Percentiles rank a stretch among this genome's conserved stretches.
These are phyloP conservation scores for Drosophila biarmipes DNA, from an alignment of 1,140 invertebrate species.

Conservation along the genomic window DNA sequence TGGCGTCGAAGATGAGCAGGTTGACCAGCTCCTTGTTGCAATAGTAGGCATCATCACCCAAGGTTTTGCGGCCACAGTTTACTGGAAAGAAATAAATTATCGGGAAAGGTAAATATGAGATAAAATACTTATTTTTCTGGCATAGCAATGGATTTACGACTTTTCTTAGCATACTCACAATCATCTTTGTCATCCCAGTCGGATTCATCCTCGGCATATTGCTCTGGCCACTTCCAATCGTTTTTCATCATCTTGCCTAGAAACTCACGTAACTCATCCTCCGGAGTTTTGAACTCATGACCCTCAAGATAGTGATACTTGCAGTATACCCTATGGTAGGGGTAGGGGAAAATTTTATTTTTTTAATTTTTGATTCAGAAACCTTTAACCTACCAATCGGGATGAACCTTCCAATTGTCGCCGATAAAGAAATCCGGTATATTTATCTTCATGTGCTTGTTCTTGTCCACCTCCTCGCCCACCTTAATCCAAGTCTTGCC, in stretches of 20 bases:
- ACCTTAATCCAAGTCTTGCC: slow-evolving; percentile 91
- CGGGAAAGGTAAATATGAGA: no score
- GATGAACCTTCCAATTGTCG: slow-evolving; percentile 93
- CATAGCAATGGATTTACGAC: no score
- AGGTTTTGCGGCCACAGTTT: slow-evolving; percentile 87
- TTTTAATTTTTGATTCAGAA: no score
- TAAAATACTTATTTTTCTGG: no score
- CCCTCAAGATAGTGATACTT: slow-evolving; percentile 93
- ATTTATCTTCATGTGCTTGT: slow-evolving; percentile 88
- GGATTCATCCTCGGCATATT: slow-evolving; percentile 85
- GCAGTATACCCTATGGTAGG: slow-evolving; percentile 90
- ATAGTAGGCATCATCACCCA: slow-evolving; percentile 90
- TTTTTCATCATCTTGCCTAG: slow-evolving; percentile 87
- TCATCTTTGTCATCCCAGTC: slow-evolving; percentile 69
- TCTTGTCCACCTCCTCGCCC: slow-evolving; percentile 88
- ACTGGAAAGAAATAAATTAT: slow-evolving; percentile 56
- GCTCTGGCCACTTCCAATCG: slow-evolving; percentile 87
- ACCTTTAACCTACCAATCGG: slow-evolving; percentile 88
- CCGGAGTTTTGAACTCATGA: slow-evolving; percentile 89
- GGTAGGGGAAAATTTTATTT: no score
- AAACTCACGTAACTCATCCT: slow-evolving; percentile 91
- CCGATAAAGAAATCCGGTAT: slow-evolving; percentile 89
- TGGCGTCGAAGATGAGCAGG: slow-evolving; percentile 94
- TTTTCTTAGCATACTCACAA: slow-evolving; percentile 19
- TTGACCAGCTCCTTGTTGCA: slow-evolving; percentile 94